phyloP scores from a whole-genome alignment of 2,797 vertebrate genomes.

The Alectoris magna region DNA sequence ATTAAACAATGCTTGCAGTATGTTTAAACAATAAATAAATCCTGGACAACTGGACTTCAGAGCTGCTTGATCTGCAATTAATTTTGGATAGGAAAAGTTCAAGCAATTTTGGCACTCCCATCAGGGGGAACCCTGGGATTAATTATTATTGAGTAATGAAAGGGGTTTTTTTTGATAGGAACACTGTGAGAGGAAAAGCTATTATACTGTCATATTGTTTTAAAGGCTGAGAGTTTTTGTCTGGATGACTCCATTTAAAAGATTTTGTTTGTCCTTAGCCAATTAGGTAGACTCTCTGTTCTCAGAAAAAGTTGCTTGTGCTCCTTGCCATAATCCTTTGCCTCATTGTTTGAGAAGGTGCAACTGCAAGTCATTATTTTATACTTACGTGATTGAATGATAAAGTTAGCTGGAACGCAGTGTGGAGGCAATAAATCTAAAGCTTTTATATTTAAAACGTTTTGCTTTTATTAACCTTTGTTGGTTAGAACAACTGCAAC shows the following conservation, averaged over 20 bases:
- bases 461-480: conserved; percentile 33
- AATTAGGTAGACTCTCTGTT: neutral
- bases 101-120: conserved; percentile 41
- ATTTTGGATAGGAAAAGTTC: conserved; percentile 55
- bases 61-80: conserved; percentile 46
- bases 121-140: conserved; percentile 40
- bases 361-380: conserved; percentile 37
- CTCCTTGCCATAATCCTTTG: conserved; percentile 19
- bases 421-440: conserved; percentile 36
- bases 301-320: neutral
- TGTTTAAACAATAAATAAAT: conserved; percentile 42
- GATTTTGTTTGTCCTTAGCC: conserved; percentile 32
- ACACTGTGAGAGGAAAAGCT: conserved; percentile 8
- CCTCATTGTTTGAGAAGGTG: conserved; percentile 42
- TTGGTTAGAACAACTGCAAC: neutral
- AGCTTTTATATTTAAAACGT: conserved; percentile 25
- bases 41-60: conserved; percentile 54
- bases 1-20: conserved; percentile 25
- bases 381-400: neutral
- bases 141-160: conserved; percentile 62
- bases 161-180: neutral
- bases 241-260: neutral
- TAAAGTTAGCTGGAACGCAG: conserved; percentile 29
- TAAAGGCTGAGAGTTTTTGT: conserved; percentile 16
- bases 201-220: conserved; percentile 27